Evolutionary conservation across 2,113 vertebrate species (phyloP), one percentile per base, ranked within the genome.

Genomic region (Pithys albifrons): DNA sequence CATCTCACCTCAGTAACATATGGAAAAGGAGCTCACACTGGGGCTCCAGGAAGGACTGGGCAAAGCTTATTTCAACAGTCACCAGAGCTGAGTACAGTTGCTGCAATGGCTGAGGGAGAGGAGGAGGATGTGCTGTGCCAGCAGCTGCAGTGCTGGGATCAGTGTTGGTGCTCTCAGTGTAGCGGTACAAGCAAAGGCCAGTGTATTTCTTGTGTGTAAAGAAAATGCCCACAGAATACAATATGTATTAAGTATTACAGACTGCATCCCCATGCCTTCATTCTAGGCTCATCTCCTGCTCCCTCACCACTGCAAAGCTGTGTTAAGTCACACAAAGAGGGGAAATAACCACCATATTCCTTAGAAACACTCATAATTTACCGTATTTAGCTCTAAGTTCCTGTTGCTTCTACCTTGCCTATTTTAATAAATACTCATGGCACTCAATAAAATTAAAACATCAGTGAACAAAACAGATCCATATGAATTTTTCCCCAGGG

Each of bases 371-470:
- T 52, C 55, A 9, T 39, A 81, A 35, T 11, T 67, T 58, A 48
- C 51, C 35, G 33, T 9, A 31, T 57, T 84, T 55, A 85, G 6
- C 70, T 93, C 51, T 41, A 29, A 95, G 48, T 5, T 71, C 67
- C 46, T 62, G 39, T 35, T 93, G 31, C 31, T 69, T 84, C 69
- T 71, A 92, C 83, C 58, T 72, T 69, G 61, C 70, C 58, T 82
- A 15, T 75, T 84, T 92, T 73, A 61, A 92, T 82, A 93, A 95
- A 94, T 65, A 65, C 79, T 86, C 19, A 1, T 15, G 45, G 25
- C 86, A 95, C 76, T 87, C 89, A 67, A 90, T 96, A 93, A 95
- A 93, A 94, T 92, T 64, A 80, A 93, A 95, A 67, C 57, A 89
- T 71, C 92, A 80, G 61, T 84, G 79, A 81, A 78, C 48, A 96